These are phyloP conservation scores for Drosophila micromelanica DNA, from an alignment of 1,140 invertebrate species.

Conservation along the genomic window DNA sequence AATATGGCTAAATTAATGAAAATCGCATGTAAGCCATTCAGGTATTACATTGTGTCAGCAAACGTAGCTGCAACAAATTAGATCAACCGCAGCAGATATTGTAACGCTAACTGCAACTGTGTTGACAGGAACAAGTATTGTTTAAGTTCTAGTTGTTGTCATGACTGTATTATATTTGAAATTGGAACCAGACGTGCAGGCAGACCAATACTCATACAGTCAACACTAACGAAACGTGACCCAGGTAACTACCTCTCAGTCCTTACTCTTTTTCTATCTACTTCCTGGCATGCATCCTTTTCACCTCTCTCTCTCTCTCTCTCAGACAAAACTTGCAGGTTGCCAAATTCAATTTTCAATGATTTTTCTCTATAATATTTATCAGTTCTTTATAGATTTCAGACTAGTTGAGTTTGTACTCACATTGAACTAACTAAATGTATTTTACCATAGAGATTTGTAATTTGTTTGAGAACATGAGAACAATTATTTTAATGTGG, in stretches of 20 bases:
- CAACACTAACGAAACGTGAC: slow-evolving; percentile 24
- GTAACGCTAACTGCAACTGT: slow-evolving; percentile 1
- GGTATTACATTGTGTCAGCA: slow-evolving; percentile 23
- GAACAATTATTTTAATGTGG: slow-evolving; percentile 31
- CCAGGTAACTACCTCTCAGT: background rate
- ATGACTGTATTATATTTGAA: slow-evolving; percentile 31
- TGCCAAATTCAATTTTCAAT: slow-evolving; percentile 17
- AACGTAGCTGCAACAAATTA: slow-evolving; percentile 30
- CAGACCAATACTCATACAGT: slow-evolving; percentile 34
- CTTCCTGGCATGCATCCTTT: background rate
- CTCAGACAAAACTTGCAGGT: background rate
- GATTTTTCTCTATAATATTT: slow-evolving; percentile 22
- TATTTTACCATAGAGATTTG: background rate
- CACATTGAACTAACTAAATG: slow-evolving; percentile 31
- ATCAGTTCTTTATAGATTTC: slow-evolving; percentile 1
- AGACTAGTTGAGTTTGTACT: slow-evolving; percentile 4
- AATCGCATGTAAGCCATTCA: slow-evolving; percentile 44
- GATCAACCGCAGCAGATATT: slow-evolving; percentile 20
- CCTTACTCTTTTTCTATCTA: background rate
- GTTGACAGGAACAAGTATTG: too few species aligned
- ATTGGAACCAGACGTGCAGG: slow-evolving; percentile 43
- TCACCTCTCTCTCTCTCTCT: background rate
- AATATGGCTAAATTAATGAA: slow-evolving; percentile 47
- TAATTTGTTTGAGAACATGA: slow-evolving; percentile 14
- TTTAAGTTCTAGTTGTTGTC: slow-evolving; percentile 12